Evolutionary conservation across 2,888 invertebrate species (phyloP).

Genomic region (Tubulanus polymorphus): DNA sequence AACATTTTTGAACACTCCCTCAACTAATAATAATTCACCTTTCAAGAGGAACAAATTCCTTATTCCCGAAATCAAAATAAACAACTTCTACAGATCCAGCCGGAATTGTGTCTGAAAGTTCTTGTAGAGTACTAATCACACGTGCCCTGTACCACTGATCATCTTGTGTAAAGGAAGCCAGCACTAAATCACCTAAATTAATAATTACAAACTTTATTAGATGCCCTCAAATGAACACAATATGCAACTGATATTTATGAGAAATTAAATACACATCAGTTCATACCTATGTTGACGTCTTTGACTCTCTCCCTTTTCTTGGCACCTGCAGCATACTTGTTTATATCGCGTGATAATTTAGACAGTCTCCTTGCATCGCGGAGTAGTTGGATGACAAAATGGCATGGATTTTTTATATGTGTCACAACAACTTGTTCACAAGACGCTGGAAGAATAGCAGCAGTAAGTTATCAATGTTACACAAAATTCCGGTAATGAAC

Average conservation of each 20-base stretch:
- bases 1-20: too few relatives aligned
- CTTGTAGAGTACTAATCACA: slow-evolving; percentile 54
- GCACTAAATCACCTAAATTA: slow-evolving; percentile 30
- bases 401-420: slow-evolving; percentile 62
- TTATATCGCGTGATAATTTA: slow-evolving; percentile 29
- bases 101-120: not conserved
- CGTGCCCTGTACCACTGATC: slow-evolving; percentile 69
- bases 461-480: too few relatives aligned
- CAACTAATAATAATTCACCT: not conserved
- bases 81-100: slow-evolving; percentile 54
- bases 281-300: too few relatives aligned
- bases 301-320: too few relatives aligned
- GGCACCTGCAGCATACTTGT: too few relatives aligned
- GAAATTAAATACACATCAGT: too few relatives aligned
- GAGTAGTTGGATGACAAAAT: slow-evolving; percentile 61
- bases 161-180: slow-evolving; percentile 66
- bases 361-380: slow-evolving; percentile 22
- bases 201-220: not conserved
- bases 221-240: not conserved
- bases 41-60: slow-evolving; percentile 59
- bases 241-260: not conserved
- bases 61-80: slow-evolving; percentile 81
- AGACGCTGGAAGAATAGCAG: slow-evolving; percentile 52
- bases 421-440: slow-evolving; percentile 59
- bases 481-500: too few relatives aligned